Conservation (phyloP, 2,113 vertebrate species). For the Collichthys lucidus region DNA sequence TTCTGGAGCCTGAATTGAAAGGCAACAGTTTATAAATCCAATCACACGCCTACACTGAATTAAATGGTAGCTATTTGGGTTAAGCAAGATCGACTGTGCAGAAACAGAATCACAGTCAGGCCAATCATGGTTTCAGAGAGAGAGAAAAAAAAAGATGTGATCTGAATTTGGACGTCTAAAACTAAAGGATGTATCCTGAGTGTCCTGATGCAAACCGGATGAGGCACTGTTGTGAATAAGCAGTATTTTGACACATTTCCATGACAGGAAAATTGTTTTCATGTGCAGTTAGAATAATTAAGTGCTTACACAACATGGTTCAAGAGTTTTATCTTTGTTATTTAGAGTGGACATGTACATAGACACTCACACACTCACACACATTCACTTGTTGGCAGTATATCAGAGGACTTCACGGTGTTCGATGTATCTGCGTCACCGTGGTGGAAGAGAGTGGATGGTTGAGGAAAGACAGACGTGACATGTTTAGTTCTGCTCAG, state of each 20-base stretch:
- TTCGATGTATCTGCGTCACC: constrained; percentile 64
- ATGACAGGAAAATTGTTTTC: constrained; percentile 51
- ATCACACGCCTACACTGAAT: constrained; percentile 10
- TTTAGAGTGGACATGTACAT: constrained; percentile 21
- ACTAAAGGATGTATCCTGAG: constrained; percentile 13
- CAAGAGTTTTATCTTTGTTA: constrained; percentile 21
- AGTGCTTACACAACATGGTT: constrained; percentile 16
- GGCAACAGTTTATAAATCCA: constrained; percentile 36
- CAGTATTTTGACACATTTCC: constrained; percentile 6
- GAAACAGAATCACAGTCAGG: constrained; percentile 4
- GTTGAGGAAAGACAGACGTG: constrained; percentile 63
- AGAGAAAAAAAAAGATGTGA: neutral
- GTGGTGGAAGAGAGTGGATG: constrained; percentile 50
- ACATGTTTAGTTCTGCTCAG: constrained; percentile 63
- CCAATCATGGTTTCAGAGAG: neutral
- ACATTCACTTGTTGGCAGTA: constrained; percentile 34
- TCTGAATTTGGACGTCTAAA: constrained; percentile 12
- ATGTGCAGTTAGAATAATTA: constrained; percentile 40
- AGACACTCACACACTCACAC: neutral
- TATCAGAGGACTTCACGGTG: constrained; percentile 46
- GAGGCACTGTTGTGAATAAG: constrained; percentile 12
- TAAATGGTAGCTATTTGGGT: constrained; percentile 8
- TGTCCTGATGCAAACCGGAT: constrained; percentile 28
- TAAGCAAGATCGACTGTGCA: constrained; percentile 2
- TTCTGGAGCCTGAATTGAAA: constrained; percentile 10